Evolutionary conservation across 1,140 invertebrate genomes (phyloP).

Genomic region (Drosophila guanche): DNA sequence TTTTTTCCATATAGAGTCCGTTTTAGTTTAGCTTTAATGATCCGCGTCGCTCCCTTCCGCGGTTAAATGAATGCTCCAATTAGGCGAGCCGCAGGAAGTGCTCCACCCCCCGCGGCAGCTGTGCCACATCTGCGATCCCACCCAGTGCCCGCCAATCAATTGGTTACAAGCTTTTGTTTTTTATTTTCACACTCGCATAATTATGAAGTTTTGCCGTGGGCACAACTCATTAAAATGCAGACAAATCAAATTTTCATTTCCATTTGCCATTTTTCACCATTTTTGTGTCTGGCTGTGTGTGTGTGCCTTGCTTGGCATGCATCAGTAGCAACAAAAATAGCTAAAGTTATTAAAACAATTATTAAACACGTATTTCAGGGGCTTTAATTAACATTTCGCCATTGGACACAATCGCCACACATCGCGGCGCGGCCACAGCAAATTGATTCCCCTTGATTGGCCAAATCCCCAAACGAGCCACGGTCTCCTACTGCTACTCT

Average conservation of each 20-base stretch:
- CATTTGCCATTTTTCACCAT: slow-evolving; percentile 16
- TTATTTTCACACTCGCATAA: slow-evolving; percentile 49
- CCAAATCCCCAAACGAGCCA: slow-evolving; percentile 37
- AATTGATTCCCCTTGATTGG: slow-evolving; percentile 73
- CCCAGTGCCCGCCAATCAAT: slow-evolving; percentile 14
- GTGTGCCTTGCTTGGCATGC: background rate
- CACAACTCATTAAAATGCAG: slow-evolving; percentile 71
- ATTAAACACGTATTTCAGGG: too few relatives aligned
- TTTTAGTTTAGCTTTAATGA: slow-evolving; percentile 21
- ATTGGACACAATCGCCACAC: background rate
- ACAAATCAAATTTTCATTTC: slow-evolving; percentile 66
- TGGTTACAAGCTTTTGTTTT: slow-evolving; percentile 5
- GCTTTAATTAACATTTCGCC: slow-evolving; percentile 65
- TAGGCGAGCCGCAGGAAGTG: slow-evolving; percentile 42
- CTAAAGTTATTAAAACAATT: slow-evolving; percentile 44
- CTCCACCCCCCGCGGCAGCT: background rate
- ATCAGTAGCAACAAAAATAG: slow-evolving; percentile 2
- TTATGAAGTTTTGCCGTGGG: slow-evolving; percentile 60
- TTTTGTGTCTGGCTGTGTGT: slow-evolving; percentile 10
- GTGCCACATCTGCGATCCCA: too few relatives aligned
- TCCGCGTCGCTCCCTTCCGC: slow-evolving; percentile 29
- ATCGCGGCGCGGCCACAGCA: slow-evolving; percentile 27
- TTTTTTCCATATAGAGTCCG: slow-evolving; percentile 31
- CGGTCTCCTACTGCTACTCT: too few relatives aligned
- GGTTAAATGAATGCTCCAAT: slow-evolving; percentile 58